Evolutionary conservation across 2,113 vertebrate species (phyloP).

Genomic region (Larimichthys polyactis): DNA sequence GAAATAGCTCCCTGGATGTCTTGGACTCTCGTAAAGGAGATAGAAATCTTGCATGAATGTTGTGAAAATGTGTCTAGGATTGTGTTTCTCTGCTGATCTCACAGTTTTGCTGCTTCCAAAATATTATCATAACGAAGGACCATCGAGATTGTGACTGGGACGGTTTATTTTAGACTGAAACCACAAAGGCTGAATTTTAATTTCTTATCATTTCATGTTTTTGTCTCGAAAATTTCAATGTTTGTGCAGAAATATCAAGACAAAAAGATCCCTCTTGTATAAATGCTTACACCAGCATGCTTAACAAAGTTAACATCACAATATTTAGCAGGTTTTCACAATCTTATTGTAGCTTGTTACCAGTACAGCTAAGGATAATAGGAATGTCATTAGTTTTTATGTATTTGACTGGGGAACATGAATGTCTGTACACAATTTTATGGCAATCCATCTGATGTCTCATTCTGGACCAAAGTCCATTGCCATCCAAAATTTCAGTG

Average conservation of each 20-base stretch:
- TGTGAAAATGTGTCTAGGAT: conserved; percentile 38
- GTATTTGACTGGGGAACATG: neutral
- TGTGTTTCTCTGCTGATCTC: neutral
- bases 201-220: neutral
- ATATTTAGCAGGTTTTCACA: neutral
- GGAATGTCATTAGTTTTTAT: neutral
- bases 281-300: neutral
- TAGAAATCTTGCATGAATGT: conserved; percentile 28
- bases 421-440: neutral
- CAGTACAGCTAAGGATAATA: neutral
- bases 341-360: neutral
- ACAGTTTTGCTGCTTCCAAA: conserved; percentile 9
- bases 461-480: neutral
- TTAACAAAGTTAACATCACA: no score
- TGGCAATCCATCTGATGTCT: neutral
- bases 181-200: neutral
- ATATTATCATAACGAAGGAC: conserved; percentile 19
- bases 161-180: conserved; percentile 4
- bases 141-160: conserved; percentile 6
- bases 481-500: neutral
- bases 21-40: conserved; percentile 3
- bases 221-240: neutral
- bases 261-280: neutral
- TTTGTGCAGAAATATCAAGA: neutral
- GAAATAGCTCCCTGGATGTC: conserved; percentile 21